Percentiles rank a stretch among this genome's conserved stretches.
These are phyloP conservation scores for Trypoxylus dichotomus DNA, from an alignment of 1,140 invertebrate species.

Conservation along the genomic window DNA sequence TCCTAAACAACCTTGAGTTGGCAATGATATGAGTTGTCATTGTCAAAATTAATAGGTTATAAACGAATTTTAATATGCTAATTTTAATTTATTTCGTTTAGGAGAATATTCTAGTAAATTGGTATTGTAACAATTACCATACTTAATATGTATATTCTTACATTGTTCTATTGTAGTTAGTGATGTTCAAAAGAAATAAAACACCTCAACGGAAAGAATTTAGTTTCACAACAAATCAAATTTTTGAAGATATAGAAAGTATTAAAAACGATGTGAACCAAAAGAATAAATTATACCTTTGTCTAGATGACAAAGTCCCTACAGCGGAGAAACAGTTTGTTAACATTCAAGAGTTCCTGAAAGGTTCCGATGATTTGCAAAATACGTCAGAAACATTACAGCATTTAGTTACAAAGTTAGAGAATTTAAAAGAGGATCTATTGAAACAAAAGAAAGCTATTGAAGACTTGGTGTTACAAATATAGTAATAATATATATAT, in stretches of 20 bases:
- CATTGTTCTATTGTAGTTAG: no score
- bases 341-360: conserved; percentile 46
- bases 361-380: conserved; percentile 42
- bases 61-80: no score
- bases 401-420: neutral
- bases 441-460: neutral
- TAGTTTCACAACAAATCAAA: conserved; percentile 38
- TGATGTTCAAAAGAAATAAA: conserved; percentile 39
- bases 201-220: conserved; percentile 37
- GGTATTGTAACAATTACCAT: no score
- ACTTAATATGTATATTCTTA: no score
- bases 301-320: conserved; percentile 41
- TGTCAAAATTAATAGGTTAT: neutral
- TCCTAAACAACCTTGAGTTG: no score
- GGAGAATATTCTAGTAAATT: no score
- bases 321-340: conserved; percentile 36
- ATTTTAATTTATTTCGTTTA: no score
- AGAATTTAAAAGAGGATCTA: conserved; percentile 17
- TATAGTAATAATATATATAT: conserved; percentile 21
- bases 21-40: no score
- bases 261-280: conserved; percentile 39
- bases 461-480: conserved; percentile 3
- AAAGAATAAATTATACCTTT: conserved; percentile 42
- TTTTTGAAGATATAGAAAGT: conserved; percentile 44
- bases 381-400: conserved; percentile 28